phyloP scores from a whole-genome alignment of 2,797 vertebrate genomes.

The Fistularia commersonii region DNA sequence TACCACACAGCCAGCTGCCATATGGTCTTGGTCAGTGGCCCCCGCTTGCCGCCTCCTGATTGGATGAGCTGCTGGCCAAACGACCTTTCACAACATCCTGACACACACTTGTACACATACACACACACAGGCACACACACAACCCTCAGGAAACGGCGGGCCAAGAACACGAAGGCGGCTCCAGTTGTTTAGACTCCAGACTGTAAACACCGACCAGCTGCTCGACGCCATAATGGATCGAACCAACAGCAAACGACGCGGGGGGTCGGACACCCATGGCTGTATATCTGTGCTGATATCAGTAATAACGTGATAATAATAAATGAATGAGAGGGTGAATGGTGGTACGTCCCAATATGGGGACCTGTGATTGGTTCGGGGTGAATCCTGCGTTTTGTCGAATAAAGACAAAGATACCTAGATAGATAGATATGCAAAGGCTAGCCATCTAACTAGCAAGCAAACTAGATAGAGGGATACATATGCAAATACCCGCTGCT shows the following conservation, averaged over 20 bases:
- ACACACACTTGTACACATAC: too few relatives aligned
- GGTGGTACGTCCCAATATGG: too few relatives aligned
- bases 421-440: slow-evolving; percentile 6
- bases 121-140: slow-evolving; percentile 57
- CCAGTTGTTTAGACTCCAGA: slow-evolving; percentile 67
- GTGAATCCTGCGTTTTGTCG: too few relatives aligned
- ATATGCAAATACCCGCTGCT: too few relatives aligned
- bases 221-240: slow-evolving; percentile 54
- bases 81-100: slow-evolving; percentile 39
- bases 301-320: too few relatives aligned
- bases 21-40: slow-evolving; percentile 55
- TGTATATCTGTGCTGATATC: slow-evolving; percentile 50
- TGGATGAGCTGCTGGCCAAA: too few relatives aligned
- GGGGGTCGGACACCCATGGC: slow-evolving; percentile 49
- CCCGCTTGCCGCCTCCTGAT: too few relatives aligned
- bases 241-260: too few relatives aligned
- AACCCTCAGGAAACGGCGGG: slow-evolving; percentile 53
- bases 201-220: slow-evolving; percentile 72
- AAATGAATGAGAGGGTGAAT: too few relatives aligned
- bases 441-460: too few relatives aligned
- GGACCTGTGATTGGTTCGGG: too few relatives aligned
- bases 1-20: slow-evolving; percentile 50
- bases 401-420: not conserved
- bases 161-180: slow-evolving; percentile 57
- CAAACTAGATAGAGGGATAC: too few relatives aligned